Conservation (phyloP, 2,888 invertebrate species). For the Lepidonotus clava region DNA sequence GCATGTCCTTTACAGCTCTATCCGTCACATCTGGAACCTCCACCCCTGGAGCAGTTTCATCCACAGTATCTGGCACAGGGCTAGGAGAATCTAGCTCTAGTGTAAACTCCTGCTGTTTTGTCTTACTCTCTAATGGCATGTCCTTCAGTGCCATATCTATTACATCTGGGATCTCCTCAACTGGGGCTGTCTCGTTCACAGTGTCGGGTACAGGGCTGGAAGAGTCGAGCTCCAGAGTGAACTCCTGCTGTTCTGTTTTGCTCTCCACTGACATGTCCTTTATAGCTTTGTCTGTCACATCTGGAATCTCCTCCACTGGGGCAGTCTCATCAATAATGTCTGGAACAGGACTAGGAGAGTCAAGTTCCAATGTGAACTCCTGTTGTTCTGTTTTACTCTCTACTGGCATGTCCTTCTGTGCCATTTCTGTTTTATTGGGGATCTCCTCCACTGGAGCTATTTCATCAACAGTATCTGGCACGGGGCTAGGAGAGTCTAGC, state of each 20-base stretch:
- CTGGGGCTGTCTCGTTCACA: background rate
- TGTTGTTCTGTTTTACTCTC: constrained; percentile 13
- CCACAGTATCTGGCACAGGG: background rate
- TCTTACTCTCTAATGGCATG: background rate
- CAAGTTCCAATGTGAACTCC: background rate
- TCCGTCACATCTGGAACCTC: background rate
- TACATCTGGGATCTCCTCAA: background rate
- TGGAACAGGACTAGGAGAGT: background rate
- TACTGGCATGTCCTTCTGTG: background rate
- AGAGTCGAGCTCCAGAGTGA: background rate
- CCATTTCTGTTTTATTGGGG: background rate
- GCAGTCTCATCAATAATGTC: background rate
- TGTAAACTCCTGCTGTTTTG: background rate
- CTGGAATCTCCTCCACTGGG: background rate
- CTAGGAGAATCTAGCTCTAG: constrained; percentile 12
- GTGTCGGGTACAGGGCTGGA: background rate
- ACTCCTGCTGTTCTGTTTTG: background rate
- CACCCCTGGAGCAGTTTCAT: constrained; percentile 35
- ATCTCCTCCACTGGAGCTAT: background rate
- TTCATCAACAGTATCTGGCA: background rate
- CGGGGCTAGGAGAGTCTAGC: background rate
- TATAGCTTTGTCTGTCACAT: background rate
- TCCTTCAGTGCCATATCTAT: background rate
- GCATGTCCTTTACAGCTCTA: background rate
- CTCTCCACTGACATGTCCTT: background rate